A percentile compares a stretch with the other conserved stretches of the same genome.
Conservation (phyloP, 64 coral and sea anemone genomes). For the Exaiptasia diaphana region DNA sequence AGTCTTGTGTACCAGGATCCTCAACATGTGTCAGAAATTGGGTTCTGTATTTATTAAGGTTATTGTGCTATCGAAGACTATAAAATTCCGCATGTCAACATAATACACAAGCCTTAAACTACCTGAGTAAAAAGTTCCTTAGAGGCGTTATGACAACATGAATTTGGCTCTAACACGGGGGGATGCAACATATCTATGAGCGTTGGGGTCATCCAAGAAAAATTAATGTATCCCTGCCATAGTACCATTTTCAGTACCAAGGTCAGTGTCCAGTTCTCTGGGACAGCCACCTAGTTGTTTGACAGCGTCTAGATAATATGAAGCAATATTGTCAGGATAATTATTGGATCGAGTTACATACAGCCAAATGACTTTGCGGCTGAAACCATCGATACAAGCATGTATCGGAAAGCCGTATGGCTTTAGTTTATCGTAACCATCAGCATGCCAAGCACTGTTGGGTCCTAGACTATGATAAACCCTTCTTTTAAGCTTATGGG, state of each 20-base stretch:
- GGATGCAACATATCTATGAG: constrained; percentile 24
- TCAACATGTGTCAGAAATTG: too few species aligned
- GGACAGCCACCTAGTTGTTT: constrained; percentile 59
- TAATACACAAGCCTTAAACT: too few species aligned
- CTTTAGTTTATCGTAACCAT: constrained; percentile 63
- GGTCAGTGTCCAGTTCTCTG: constrained; percentile 58
- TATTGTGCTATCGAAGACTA: too few species aligned
- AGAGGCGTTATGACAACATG: too few species aligned
- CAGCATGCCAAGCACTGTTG: constrained; percentile 53
- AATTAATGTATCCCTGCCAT: constrained; percentile 65
- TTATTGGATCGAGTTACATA: constrained; percentile 67
- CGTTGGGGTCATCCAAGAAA: background rate
- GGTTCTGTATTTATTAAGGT: too few species aligned
- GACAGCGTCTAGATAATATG: constrained; percentile 68
- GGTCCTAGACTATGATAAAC: constrained; percentile 55
- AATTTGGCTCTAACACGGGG: constrained; percentile 32
- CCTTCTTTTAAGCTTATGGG: constrained; percentile 50
- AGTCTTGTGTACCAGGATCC: too few species aligned
- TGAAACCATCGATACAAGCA: constrained; percentile 64
- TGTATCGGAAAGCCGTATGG: constrained; percentile 66
- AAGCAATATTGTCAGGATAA: constrained; percentile 49
- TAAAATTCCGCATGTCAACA: too few species aligned
- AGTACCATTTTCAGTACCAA: constrained; percentile 68
- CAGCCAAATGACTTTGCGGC: constrained; percentile 55
- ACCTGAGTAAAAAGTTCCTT: too few species aligned